Evolutionary conservation across 1,140 invertebrate genomes (phyloP).

Genomic region (Eupeodes corollae): DNA sequence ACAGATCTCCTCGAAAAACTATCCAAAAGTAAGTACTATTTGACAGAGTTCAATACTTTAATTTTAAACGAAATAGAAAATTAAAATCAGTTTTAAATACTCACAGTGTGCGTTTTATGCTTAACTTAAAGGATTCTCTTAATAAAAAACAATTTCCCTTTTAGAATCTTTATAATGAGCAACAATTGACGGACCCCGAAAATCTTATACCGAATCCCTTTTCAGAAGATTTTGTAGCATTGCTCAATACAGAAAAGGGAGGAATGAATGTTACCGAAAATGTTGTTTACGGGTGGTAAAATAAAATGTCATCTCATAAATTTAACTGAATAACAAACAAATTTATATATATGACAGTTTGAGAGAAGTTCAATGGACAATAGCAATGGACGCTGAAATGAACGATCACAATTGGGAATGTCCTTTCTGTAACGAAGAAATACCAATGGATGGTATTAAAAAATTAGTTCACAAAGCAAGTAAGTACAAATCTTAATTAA

Average conservation of each 20-base stretch:
- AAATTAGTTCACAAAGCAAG: constrained; percentile 42
- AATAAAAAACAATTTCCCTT: no score
- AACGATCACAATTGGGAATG: constrained; percentile 46
- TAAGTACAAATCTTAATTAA: constrained; percentile 6
- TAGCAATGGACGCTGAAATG: constrained; percentile 43
- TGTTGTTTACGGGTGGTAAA: constrained; percentile 76
- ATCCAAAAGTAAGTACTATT: no score
- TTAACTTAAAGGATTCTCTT: no score
- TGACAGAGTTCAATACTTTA: no score
- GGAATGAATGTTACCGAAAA: constrained; percentile 71
- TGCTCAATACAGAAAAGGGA: constrained; percentile 61
- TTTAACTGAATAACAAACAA: neutral
- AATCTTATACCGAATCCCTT: constrained; percentile 56
- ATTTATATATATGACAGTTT: constrained; percentile 18
- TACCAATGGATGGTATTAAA: constrained; percentile 44
- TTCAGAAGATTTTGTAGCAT: constrained; percentile 46
- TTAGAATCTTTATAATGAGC: constrained; percentile 43
- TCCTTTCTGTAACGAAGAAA: constrained; percentile 39
- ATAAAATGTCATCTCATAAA: constrained; percentile 11
- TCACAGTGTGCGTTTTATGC: no score
- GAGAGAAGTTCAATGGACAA: constrained; percentile 49
- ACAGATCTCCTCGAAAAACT: no score
- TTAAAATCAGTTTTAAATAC: no score
- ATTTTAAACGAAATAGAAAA: no score
- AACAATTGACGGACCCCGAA: constrained; percentile 24